Evolutionary conservation across 2,888 invertebrate genomes (phyloP), one percentile per base, ranked within the genome.

Genomic region (Epinotia nisella): DNA sequence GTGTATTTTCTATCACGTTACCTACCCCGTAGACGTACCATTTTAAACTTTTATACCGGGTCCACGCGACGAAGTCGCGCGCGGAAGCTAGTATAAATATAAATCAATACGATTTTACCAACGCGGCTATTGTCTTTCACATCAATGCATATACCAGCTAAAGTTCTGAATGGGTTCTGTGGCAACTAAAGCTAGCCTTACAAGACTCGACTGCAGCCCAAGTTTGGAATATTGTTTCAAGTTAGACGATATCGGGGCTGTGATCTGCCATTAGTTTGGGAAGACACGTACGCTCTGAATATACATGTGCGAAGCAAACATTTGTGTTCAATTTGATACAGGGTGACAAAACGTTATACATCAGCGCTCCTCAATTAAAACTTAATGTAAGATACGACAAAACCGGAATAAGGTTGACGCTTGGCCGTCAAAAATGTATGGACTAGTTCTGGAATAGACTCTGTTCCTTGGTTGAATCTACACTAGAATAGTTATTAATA

Each of bases 251-350:
- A 21, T 61, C 61, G 41, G n/a, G 4, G 19, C 17, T 58, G 19
- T 65, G 65, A 65, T 71, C 71, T 58, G 11, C 71, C 21, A 59
- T 71, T 65, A 71, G 59, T 65, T 65, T 59, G 45, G 13, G 35
- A 24, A 24, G 49, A 65, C 65, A 71, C 65, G 64, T 39, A 1
- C 21, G 39, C 49, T n/a, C n/a, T 3, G 49, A n/a, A 15, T 5
- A n/a, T 1, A n/a, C n/a, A 5, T 45, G 45, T 15, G 15, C 15
- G 4, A 45, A n/a, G 49, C 49, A 49, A 49, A 49, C n/a, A 49
- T 49, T 49, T 49, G 49, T n/a, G 15, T 49, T 49, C 7, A 49
- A 13, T 49, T 49, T n/a, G n/a, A 49, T 49, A 49, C 49, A 15
- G 7, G n/a, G n/a, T 49, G n/a, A n/a, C n/a, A n/a, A 49, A 15